Evolutionary conservation across 2,113 vertebrate species (phyloP).

Genomic region (Petroica traversi): DNA sequence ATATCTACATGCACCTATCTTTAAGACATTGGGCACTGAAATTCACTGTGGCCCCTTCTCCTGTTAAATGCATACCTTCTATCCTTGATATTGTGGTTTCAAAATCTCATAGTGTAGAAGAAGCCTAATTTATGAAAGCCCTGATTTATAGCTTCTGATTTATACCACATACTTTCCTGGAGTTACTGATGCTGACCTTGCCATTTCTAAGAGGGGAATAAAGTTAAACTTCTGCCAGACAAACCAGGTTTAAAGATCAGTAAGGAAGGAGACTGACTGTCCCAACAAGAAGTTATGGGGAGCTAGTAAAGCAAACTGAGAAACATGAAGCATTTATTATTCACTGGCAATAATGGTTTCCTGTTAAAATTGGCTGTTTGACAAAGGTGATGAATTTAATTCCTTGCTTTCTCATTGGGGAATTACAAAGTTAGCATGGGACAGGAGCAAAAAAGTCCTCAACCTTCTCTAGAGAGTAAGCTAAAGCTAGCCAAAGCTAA

Average conservation of each 20-base stretch:
- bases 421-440: conserved; percentile 2
- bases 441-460: neutral
- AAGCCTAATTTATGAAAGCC: neutral
- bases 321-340: conserved; percentile 43
- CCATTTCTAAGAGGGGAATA: neutral
- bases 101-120: neutral
- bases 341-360: conserved; percentile 45
- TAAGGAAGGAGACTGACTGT: conserved; percentile 4
- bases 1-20: neutral
- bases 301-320: neutral
- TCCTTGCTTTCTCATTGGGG: neutral
- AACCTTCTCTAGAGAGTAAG: neutral
- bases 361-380: conserved; percentile 53
- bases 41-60: neutral
- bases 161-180: neutral
- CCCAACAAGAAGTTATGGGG: conserved; percentile 18
- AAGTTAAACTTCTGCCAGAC: neutral
- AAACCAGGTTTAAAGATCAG: neutral
- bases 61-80: neutral
- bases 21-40: neutral
- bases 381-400: conserved; percentile 43
- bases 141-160: neutral
- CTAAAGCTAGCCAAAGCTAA: neutral
- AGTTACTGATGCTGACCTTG: neutral
- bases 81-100: neutral